These are phyloP conservation scores for Okamejei kenojei DNA, from an alignment of 2,797 vertebrate species.

Conservation along the genomic window DNA sequence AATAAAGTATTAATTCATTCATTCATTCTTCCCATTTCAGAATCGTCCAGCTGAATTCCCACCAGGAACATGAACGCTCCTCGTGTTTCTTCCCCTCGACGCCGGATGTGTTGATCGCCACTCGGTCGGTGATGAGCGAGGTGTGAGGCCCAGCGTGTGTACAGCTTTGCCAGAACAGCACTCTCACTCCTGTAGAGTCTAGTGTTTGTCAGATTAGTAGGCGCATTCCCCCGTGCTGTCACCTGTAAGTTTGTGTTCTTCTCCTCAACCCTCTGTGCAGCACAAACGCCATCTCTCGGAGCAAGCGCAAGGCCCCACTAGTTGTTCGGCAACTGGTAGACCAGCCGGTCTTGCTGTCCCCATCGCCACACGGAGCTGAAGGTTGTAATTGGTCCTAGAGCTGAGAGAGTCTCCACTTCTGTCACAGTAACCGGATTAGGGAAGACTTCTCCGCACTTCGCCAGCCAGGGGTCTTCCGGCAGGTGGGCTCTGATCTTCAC, in stretches of 20 bases:
- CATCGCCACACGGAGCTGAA: too few relatives aligned
- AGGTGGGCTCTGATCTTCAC: neutral
- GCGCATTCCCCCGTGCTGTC: neutral
- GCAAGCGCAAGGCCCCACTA: neutral
- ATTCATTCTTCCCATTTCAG: conserved; percentile 50
- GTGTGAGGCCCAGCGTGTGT: conserved; percentile 51
- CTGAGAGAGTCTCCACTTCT: neutral
- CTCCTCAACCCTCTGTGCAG: neutral
- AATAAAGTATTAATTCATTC: too few relatives aligned
- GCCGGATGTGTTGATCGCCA: conserved; percentile 72
- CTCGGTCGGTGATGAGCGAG: conserved; percentile 76
- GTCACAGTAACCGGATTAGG: neutral
- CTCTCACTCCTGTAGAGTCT: neutral
- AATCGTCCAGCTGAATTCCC: conserved; percentile 69
- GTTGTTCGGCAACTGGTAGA: neutral
- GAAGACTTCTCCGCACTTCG: neutral
- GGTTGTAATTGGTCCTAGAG: neutral
- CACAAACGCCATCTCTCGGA: neutral
- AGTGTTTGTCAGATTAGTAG: conserved; percentile 9
- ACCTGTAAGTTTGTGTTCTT: neutral
- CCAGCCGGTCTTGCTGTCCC: neutral
- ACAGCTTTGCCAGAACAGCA: neutral
- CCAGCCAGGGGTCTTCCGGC: neutral
- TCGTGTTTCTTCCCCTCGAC: conserved; percentile 68
- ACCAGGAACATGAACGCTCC: conserved; percentile 86